Conservation (phyloP, 2,888 invertebrate genomes). For the Campoplex nolae region DNA sequence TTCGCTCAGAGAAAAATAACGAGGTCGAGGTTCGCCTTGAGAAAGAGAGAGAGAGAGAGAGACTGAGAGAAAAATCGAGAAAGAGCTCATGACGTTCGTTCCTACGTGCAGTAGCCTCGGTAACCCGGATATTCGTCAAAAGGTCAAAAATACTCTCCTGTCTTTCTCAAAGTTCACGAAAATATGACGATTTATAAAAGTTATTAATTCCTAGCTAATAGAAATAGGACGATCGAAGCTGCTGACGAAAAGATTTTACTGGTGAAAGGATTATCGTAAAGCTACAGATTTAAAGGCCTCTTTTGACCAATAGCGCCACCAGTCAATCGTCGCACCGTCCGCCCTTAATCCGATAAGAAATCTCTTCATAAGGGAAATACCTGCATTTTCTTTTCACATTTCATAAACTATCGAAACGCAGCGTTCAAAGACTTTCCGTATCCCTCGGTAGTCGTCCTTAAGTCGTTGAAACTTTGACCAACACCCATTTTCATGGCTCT, state of each 20-base stretch:
- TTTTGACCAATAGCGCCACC: slow-evolving; percentile 75
- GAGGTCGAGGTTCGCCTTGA: slow-evolving; percentile 49
- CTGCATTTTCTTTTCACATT: slow-evolving; percentile 11
- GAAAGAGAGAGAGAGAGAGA: slow-evolving; percentile 26
- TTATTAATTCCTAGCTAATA: slow-evolving; percentile 34
- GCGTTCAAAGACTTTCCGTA: slow-evolving; percentile 38
- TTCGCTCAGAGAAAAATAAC: slow-evolving; percentile 45
- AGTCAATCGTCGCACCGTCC: slow-evolving; percentile 70
- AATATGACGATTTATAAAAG: slow-evolving; percentile 46
- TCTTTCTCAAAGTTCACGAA: slow-evolving; percentile 19
- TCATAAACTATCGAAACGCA: slow-evolving; percentile 26
- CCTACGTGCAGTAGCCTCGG: slow-evolving; percentile 72
- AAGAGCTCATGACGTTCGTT: slow-evolving; percentile 50
- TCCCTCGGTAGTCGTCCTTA: not conserved
- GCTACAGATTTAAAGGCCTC: slow-evolving; percentile 41
- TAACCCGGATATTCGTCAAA: slow-evolving; percentile 74
- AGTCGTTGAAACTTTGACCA: not conserved
- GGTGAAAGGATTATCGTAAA: slow-evolving; percentile 56
- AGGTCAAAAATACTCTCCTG: slow-evolving; percentile 67
- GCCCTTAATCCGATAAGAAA: slow-evolving; percentile 59
- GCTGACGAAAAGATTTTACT: slow-evolving; percentile 37
- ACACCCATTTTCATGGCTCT: not conserved
- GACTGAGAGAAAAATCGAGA: not conserved
- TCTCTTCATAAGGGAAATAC: not conserved
- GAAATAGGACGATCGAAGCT: not conserved